Evolutionary conservation across 2,797 vertebrate species (phyloP), one percentile per base, ranked within the genome.

Genomic region (Halcyon chelicuti): DNA sequence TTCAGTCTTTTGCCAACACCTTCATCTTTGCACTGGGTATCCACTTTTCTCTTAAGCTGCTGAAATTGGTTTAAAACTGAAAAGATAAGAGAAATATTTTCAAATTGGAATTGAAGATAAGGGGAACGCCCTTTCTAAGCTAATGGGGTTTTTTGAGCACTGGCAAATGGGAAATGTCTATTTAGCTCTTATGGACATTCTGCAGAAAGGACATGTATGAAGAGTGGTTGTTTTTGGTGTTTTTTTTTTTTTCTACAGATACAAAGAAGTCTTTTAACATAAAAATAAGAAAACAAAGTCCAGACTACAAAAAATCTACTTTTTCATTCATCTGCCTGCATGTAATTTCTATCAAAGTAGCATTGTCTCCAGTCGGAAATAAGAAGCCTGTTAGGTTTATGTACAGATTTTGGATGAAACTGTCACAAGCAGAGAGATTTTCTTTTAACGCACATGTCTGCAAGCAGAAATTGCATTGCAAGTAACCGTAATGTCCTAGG

Each of bases 21-120:
- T 83, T 92, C 46, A 25, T 71, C 63, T 93, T 87, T 66, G 33
- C 14, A 52, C 15, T 0, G 0, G 70, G 28, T 13, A 93, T 39
- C 44, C n/a, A 7, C 19, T 2, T 84, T 94, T 80, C 47, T 78
- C 44, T 84, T 18, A 42, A 78, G 62, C 67, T 80, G 58, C 51
- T 83, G 61, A 80, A 88, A 81, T 84, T 66, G 47, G 81, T 83
- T 92, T 93, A 88, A 84, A 90, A 61, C 75, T 58, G 66, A 44
- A 91, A 86, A 87, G 76, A 63, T 90, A 91, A 88, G 16, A 92
- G 39, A 82, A 80, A 70, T 88, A 71, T 88, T 94, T 94, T 92
- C 39, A 80, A 94, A 73, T 72, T 10, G 25, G 10, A 47, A 12
- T 6, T 58, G 46, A 81, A 75, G 72, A 68, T 82, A 72, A 85